These are phyloP conservation scores for Acanthurus tractus DNA, from an alignment of 2,797 vertebrate genomes.

Conservation along the genomic window DNA sequence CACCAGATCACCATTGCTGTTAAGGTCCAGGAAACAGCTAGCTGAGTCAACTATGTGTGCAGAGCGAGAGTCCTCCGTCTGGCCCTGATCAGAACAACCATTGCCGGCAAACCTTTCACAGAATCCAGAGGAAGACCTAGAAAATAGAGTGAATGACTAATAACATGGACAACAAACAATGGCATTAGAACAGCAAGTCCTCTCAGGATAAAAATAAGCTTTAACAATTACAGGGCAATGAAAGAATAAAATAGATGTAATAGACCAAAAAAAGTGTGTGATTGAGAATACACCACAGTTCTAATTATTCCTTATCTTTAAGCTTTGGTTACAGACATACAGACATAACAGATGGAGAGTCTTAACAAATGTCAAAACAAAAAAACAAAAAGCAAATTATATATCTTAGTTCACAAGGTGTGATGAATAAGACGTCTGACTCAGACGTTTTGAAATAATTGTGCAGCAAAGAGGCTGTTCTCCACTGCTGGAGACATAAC, in stretches of 20 bases:
- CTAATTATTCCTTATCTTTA: background rate
- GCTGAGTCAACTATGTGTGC: constrained; percentile 66
- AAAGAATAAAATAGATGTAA: background rate
- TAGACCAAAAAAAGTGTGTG: background rate
- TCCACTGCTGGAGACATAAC: too few species aligned
- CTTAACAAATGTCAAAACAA: background rate
- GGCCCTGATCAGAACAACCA: constrained; percentile 65
- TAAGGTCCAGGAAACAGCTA: constrained; percentile 83
- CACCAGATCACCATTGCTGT: constrained; percentile 82
- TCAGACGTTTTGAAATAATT: too few species aligned
- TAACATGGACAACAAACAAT: background rate
- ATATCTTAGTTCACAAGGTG: background rate
- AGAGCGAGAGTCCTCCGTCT: constrained; percentile 53
- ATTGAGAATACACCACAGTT: background rate
- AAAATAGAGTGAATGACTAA: constrained; percentile 24
- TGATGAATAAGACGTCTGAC: too few species aligned
- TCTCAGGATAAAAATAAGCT: background rate
- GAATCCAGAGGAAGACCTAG: constrained; percentile 85
- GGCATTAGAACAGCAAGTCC: background rate
- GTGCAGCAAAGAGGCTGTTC: too few species aligned
- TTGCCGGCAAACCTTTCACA: constrained; percentile 81
- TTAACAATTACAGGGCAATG: background rate
- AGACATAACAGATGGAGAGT: background rate
- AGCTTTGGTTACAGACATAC: background rate
- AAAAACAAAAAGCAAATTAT: background rate